These are phyloP conservation scores for Copsychus sechellarum DNA, from an alignment of 2,113 vertebrate species.

Conservation along the genomic window DNA sequence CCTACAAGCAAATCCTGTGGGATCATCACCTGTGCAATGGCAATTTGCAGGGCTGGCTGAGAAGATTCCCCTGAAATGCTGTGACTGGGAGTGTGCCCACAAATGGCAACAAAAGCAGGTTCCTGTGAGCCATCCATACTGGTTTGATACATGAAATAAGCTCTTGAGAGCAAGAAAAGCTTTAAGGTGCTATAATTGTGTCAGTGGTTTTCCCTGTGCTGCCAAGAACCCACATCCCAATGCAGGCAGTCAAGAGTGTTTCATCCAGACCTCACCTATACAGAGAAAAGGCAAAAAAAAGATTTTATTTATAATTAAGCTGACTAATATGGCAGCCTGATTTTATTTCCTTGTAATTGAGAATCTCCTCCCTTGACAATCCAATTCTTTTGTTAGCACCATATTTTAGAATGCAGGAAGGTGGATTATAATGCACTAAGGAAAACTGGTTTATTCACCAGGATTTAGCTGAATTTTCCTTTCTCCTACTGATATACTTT, in stretches of 20 bases:
- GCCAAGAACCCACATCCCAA: neutral
- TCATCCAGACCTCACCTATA: neutral
- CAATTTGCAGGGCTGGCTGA: neutral
- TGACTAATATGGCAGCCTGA: neutral
- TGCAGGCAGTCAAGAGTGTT: neutral
- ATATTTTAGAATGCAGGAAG: neutral
- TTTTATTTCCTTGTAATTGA: neutral
- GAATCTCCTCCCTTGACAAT: neutral
- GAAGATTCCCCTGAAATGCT: neutral
- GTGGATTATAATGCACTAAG: neutral
- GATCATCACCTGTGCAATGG: neutral
- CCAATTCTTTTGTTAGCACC: neutral
- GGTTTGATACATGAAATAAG: neutral
- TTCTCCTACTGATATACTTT: neutral
- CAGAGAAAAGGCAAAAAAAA: neutral
- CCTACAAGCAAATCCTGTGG: neutral
- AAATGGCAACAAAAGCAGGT: neutral
- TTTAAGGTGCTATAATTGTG: neutral
- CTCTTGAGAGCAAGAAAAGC: neutral
- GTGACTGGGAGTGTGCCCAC: neutral
- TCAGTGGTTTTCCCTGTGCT: neutral
- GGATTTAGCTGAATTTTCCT: neutral
- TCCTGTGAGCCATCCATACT: neutral
- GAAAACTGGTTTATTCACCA: neutral
- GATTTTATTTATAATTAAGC: neutral